phyloP scores from a whole-genome alignment of 2,888 invertebrate genomes.

The Rhimphoctona megacephalus region DNA sequence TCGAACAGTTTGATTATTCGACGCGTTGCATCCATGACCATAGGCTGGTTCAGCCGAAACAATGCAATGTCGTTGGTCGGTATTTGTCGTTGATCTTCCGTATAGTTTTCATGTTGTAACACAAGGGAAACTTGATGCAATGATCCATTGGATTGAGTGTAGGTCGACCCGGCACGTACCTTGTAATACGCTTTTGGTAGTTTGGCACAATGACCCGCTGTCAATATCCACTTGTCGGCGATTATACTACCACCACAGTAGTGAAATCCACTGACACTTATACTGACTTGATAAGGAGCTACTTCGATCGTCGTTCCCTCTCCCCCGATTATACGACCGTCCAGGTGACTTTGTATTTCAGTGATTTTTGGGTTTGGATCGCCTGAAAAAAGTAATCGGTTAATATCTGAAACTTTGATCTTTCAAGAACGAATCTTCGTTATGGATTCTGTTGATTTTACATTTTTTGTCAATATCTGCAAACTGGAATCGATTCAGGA shows the following conservation, averaged over 20 bases:
- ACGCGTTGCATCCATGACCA: constrained; percentile 84
- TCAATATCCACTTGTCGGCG: constrained; percentile 85
- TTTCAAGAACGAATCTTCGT: not conserved
- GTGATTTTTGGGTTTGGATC: constrained; percentile 15
- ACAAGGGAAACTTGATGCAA: constrained; percentile 84
- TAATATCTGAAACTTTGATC: not conserved
- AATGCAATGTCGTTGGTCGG: constrained; percentile 86
- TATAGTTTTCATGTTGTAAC: constrained; percentile 86
- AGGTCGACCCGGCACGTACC: constrained; percentile 86
- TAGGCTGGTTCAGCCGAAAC: constrained; percentile 85
- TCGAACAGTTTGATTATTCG: constrained; percentile 85
- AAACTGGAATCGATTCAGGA: not conserved
- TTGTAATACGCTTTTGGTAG: constrained; percentile 75
- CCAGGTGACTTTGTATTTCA: constrained; percentile 20
- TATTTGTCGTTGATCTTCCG: constrained; percentile 76
- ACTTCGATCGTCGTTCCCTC: constrained; percentile 84
- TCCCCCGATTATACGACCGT: constrained; percentile 85
- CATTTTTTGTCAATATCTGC: not conserved
- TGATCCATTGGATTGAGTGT: constrained; percentile 84
- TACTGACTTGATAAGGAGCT: constrained; percentile 85
- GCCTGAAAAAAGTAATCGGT: constrained; percentile 27
- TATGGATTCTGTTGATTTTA: not conserved
- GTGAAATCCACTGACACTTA: constrained; percentile 84
- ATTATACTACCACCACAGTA: constrained; percentile 87
- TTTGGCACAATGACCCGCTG: constrained; percentile 87